Conservation (phyloP, 2,113 vertebrate genomes). For the Lucifuga dentata region DNA sequence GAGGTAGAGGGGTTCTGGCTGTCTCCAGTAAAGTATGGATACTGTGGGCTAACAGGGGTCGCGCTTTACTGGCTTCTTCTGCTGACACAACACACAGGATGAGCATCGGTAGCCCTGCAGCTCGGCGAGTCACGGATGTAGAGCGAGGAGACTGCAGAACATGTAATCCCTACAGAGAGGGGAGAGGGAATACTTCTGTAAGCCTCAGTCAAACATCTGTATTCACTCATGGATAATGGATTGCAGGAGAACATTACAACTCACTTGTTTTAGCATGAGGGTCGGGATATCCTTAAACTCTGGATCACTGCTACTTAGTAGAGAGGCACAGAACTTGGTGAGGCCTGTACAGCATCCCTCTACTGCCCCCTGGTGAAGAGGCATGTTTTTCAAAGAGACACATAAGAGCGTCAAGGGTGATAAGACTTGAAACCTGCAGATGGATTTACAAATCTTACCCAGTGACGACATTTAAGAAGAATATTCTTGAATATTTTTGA, state of each 20-base stretch:
- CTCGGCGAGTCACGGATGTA: constrained; percentile 87
- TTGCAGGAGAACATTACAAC: background rate
- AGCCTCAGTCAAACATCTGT: background rate
- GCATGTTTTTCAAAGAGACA: background rate
- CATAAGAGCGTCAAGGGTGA: no score
- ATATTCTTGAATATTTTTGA: constrained; percentile 87
- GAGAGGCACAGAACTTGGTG: constrained; percentile 83
- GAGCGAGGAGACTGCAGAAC: constrained; percentile 80
- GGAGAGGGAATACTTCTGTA: background rate
- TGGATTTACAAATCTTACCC: constrained; percentile 78
- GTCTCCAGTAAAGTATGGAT: constrained; percentile 80
- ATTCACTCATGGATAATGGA: background rate
- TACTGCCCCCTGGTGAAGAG: constrained; percentile 85
- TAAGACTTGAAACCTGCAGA: background rate
- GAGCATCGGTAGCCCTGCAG: constrained; percentile 90
- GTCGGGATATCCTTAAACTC: constrained; percentile 83
- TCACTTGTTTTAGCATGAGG: constrained; percentile 85
- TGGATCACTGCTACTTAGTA: constrained; percentile 76
- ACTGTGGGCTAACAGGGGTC: constrained; percentile 81
- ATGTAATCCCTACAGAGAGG: constrained; percentile 78
- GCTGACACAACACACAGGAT: constrained; percentile 86
- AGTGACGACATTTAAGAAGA: constrained; percentile 90
- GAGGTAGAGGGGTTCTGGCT: constrained; percentile 74
- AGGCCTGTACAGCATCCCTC: constrained; percentile 88
- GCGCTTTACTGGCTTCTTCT: constrained; percentile 77